Percentiles rank a stretch among this genome's conserved stretches.
Conservation (phyloP, 2,797 vertebrate species). For the Sphaeramia orbicularis region DNA sequence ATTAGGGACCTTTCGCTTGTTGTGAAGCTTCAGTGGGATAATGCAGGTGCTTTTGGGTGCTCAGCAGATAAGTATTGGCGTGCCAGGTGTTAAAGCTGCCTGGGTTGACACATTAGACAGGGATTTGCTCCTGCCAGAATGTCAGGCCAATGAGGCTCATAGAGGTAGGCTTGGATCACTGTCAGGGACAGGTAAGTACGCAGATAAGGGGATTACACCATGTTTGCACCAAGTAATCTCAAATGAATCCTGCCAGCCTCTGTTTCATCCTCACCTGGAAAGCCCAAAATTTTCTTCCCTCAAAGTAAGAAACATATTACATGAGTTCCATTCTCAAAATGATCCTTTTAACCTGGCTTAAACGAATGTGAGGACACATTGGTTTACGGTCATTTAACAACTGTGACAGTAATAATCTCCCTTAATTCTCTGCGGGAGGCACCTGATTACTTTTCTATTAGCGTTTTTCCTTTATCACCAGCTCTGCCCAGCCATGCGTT, state of each 20-base stretch:
- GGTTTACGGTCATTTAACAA: conserved; percentile 63
- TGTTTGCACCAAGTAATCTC: conserved; percentile 81
- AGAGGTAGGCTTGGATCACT: conserved; percentile 78
- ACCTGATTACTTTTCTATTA: conserved; percentile 59
- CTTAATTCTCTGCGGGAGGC: conserved; percentile 51
- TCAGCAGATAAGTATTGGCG: conserved; percentile 73
- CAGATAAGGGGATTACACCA: conserved; percentile 84
- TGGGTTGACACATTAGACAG: conserved; percentile 80
- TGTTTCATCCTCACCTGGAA: conserved; percentile 75
- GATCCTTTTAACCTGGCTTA: conserved; percentile 63
- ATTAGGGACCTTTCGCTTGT: conserved; percentile 68
- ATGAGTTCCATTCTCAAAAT: conserved; percentile 60
- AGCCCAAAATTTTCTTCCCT: conserved; percentile 53
- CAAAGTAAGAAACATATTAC: conserved; percentile 51
- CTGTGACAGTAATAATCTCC: conserved; percentile 60
- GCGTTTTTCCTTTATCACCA: conserved; percentile 42
- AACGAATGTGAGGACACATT: conserved; percentile 41
- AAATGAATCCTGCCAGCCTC: conserved; percentile 79
- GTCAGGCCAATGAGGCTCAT: conserved; percentile 76
- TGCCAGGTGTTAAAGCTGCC: conserved; percentile 76
- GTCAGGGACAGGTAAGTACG: conserved; percentile 83
- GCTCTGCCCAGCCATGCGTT: conserved; percentile 34
- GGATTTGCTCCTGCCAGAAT: conserved; percentile 81
- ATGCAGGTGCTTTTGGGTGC: conserved; percentile 72
- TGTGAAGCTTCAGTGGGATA: conserved; percentile 69